phyloP scores from a whole-genome alignment of 2,113 vertebrate genomes.

The Alaudala cheleensis region DNA sequence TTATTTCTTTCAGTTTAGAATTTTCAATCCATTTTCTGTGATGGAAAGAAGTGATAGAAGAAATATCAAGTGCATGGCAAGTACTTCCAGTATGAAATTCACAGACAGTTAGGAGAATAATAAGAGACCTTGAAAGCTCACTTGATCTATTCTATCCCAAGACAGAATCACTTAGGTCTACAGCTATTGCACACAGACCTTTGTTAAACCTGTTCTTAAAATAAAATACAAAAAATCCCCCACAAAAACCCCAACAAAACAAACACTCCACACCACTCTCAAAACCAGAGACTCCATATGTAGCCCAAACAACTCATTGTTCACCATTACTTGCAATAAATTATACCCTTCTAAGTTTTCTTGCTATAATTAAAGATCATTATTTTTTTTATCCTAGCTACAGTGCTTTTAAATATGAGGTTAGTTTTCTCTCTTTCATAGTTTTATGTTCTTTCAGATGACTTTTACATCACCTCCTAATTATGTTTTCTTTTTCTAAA shows the following conservation, averaged over 20 bases:
- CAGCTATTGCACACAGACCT: background rate
- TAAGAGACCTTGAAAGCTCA: background rate
- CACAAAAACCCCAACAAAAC: background rate
- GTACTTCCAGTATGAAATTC: background rate
- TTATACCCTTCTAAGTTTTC: background rate
- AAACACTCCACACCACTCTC: background rate
- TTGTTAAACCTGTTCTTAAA: background rate
- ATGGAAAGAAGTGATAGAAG: background rate
- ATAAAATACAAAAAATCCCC: background rate
- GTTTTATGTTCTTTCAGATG: background rate
- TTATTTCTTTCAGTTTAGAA: constrained; percentile 86
- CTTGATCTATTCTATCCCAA: background rate
- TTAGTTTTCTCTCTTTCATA: background rate
- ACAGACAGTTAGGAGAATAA: background rate
- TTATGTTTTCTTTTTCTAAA: background rate
- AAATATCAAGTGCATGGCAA: background rate
- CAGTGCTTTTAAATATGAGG: background rate
- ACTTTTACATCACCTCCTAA: background rate
- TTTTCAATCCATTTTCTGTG: constrained; percentile 90
- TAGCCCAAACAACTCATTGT: background rate
- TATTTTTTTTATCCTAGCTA: background rate
- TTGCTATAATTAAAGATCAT: background rate
- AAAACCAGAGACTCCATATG: background rate
- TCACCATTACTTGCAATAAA: background rate
- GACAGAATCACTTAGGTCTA: background rate